Evolutionary conservation across 2,797 vertebrate species (phyloP), one percentile per base, ranked within the genome.

Genomic region (Adrianichthys oophorus): DNA sequence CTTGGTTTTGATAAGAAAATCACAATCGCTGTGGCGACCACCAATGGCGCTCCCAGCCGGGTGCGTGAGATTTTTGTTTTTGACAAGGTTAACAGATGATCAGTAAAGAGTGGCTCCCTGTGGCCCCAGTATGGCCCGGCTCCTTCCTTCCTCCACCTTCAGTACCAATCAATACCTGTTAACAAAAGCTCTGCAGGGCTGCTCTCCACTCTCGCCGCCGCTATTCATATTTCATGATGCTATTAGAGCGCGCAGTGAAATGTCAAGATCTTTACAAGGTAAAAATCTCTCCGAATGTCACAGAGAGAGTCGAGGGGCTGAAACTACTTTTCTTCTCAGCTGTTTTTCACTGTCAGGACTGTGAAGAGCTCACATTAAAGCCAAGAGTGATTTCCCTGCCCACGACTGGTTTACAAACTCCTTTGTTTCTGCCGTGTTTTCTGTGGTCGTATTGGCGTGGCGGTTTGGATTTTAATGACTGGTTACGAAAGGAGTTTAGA

Each of bases 181-280:
- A 84, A 83, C 82, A 82, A 90, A 85, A 82, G 81, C 82, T 78
- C 72, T 53, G 69, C 70, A 41, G 76, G 80, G 65, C 78, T 73
- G 67, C 61, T 60, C 76, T 73, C 63, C 75, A 63, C 72, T 75
- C 73, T 61, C 74, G 59, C 42, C 54, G 14, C 75, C 58, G 78
- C 80, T 83, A 89, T 89, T 89, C 87, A 87, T 88, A 88, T 88
- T 86, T 85, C 83, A 82, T 76, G 79, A 76, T 79, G 83, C 85
- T 88, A 85, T 89, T 88, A 90, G 75, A 86, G 78, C 69, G 54
- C 24, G 10, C 78, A 14, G 70, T 19, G 46, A 91, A 90, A 92
- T 91, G 89, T 90, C 91, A 92, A 88, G 87, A 89, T 91, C 89
- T 87, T 89, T 90, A 85, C 76, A 78, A 79, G 82, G 87, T 87